Conservation (phyloP, 1,140 invertebrate species). For the Agrypnia vestita region DNA sequence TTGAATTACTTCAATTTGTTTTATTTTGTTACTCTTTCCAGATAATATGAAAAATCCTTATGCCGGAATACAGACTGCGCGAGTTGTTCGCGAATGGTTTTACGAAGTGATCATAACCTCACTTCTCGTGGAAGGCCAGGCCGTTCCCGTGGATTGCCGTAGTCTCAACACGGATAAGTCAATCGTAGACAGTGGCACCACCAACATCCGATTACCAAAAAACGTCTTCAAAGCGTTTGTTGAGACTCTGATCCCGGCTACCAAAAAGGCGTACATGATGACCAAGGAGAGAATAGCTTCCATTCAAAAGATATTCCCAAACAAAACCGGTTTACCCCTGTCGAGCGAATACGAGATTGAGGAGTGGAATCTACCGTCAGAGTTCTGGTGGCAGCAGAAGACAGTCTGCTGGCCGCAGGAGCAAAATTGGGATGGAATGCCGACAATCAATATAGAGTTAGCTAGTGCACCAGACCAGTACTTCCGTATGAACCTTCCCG, state of each 20-base stretch:
- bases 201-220: conserved; percentile 55
- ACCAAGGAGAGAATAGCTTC: neutral
- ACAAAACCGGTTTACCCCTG: conserved; percentile 11
- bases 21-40: neutral
- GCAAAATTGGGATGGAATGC: conserved; percentile 51
- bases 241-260: conserved; percentile 39
- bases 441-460: conserved; percentile 51
- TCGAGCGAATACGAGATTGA: conserved; percentile 33
- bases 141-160: conserved; percentile 50
- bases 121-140: conserved; percentile 42
- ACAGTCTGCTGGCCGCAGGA: conserved; percentile 43
- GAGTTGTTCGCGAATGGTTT: conserved; percentile 57
- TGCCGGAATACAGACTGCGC: conserved; percentile 47
- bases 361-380: conserved; percentile 25
- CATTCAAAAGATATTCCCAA: conserved; percentile 30
- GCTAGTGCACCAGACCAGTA: conserved; percentile 42
- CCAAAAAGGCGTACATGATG: conserved; percentile 2
- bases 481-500: conserved; percentile 56
- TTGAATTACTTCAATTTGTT: neutral
- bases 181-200: conserved; percentile 60
- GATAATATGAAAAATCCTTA: conserved; percentile 57
- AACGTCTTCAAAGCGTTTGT: conserved; percentile 54
- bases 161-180: conserved; percentile 53
- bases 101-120: conserved; percentile 59
- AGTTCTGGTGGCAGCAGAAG: conserved; percentile 55